Percentiles rank a stretch among this genome's conserved stretches.
phyloP scores from a whole-genome alignment of 1,140 invertebrate species.

The Pseudoatta argentina region DNA sequence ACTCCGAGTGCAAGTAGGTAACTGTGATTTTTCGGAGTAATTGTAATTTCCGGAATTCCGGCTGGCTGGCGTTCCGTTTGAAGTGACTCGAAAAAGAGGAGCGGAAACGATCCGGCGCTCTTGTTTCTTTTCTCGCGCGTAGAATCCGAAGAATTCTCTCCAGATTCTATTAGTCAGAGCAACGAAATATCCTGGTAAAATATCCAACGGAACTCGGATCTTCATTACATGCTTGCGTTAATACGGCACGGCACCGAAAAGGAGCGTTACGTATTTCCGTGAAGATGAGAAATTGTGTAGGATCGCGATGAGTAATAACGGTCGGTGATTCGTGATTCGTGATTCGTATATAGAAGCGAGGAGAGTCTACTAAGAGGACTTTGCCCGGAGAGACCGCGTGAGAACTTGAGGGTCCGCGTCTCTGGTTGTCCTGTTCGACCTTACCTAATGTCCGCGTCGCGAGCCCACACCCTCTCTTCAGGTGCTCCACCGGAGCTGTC shows the following conservation, averaged over 20 bases:
- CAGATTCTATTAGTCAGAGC: neutral
- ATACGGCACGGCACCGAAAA: neutral
- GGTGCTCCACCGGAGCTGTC: constrained; percentile 66
- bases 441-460: constrained; percentile 73
- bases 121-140: neutral
- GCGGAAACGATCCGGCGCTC: neutral
- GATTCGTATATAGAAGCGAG: neutral
- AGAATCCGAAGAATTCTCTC: neutral
- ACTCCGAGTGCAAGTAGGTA: neutral
- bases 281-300: neutral
- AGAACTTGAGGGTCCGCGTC: neutral
- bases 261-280: neutral
- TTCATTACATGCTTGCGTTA: neutral
- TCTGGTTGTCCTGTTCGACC: constrained; percentile 25
- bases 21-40: constrained; percentile 12
- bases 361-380: neutral
- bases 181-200: neutral
- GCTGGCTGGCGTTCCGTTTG: constrained; percentile 61
- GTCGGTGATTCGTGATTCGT: neutral
- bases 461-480: constrained; percentile 74
- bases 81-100: constrained; percentile 46
- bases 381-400: neutral
- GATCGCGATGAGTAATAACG: neutral
- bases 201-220: neutral
- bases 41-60: constrained; percentile 67